Conservation (phyloP, 2,113 vertebrate genomes). For the Odontophorus gujanensis region DNA sequence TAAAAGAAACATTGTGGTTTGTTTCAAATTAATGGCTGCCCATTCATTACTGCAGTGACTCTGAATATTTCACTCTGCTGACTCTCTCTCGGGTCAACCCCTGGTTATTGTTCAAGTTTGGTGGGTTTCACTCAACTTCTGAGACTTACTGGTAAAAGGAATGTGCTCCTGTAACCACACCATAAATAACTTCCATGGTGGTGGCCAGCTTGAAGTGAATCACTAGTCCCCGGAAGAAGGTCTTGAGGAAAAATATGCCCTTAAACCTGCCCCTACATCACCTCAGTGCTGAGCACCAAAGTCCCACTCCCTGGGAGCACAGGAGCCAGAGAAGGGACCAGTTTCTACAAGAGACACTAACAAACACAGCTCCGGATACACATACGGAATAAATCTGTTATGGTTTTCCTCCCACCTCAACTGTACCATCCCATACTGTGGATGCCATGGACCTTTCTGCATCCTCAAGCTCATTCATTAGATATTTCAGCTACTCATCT, state of each 20-base stretch:
- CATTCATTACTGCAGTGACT: conserved; percentile 54
- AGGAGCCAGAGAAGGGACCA: background rate
- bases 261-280: background rate
- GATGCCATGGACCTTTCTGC: background rate
- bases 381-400: background rate
- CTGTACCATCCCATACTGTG: background rate
- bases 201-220: conserved; percentile 25
- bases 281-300: fast-evolving
- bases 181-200: conserved; percentile 46
- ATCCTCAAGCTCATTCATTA: background rate
- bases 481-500: background rate
- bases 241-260: background rate
- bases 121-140: conserved; percentile 38
- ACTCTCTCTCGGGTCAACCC: conserved; percentile 38
- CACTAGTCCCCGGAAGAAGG: background rate
- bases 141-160: conserved; percentile 29
- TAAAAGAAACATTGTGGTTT: conserved; percentile 70
- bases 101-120: conserved; percentile 37
- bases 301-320: background rate
- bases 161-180: conserved; percentile 41
- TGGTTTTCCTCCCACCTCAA: background rate
- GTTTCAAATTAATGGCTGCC: conserved; percentile 63
- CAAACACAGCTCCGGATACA: background rate
- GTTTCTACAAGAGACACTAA: background rate
- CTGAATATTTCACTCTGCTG: background rate